A percentile compares a stretch with the other conserved stretches of the same genome.
These are phyloP conservation scores for Eulithis prunata DNA, from an alignment of 2,888 invertebrate species.

Conservation along the genomic window DNA sequence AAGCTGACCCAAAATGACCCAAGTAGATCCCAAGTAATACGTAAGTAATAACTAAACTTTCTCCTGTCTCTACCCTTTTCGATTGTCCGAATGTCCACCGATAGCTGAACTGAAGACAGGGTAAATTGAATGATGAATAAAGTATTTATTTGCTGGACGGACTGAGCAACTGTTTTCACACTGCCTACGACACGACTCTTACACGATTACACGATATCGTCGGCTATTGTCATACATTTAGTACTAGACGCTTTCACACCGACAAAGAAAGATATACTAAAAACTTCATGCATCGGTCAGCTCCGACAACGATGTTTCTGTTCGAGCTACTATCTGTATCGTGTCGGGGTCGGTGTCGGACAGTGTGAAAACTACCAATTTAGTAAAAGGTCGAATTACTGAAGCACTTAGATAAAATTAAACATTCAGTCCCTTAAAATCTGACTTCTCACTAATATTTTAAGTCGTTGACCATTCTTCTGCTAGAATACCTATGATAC, in stretches of 20 bases:
- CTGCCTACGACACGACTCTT: too few relatives aligned
- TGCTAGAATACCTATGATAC: not conserved
- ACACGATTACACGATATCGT: too few relatives aligned
- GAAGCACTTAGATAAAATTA: slow-evolving; percentile 2
- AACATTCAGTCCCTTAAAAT: not conserved
- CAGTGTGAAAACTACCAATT: not conserved
- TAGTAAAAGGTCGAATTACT: not conserved
- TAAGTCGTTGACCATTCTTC: not conserved
- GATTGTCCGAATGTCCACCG: not conserved
- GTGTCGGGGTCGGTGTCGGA: too few relatives aligned
- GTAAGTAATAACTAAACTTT: not conserved
- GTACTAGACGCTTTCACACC: too few relatives aligned
- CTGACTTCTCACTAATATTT: not conserved
- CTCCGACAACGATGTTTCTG: too few relatives aligned
- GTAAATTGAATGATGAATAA: not conserved
- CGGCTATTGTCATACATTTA: too few relatives aligned
- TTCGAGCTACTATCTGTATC: too few relatives aligned
- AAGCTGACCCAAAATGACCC: too few relatives aligned
- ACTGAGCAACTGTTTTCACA: not conserved
- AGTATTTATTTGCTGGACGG: not conserved
- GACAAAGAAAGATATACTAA: too few relatives aligned
- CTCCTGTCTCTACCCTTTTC: not conserved
- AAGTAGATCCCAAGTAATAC: too few relatives aligned
- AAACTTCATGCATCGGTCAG: too few relatives aligned
- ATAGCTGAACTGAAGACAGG: not conserved